Evolutionary conservation across 1,140 invertebrate species (phyloP).

Genomic region (Drosophila mayri): DNA sequence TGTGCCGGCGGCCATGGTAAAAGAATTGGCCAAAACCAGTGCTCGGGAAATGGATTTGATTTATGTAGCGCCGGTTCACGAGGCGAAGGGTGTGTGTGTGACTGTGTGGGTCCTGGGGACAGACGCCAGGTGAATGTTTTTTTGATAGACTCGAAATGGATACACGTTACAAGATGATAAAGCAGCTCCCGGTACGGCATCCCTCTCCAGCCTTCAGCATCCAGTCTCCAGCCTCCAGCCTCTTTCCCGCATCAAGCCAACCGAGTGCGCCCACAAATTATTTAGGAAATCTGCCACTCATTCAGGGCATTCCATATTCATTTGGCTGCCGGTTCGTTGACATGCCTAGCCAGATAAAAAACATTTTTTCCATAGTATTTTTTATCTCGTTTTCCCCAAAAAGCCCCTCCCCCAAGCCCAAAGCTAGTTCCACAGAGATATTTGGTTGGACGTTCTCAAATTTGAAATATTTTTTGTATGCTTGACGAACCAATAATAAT

Average conservation of each 20-base stretch:
- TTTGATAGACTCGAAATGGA: conserved; percentile 76
- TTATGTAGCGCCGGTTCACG: conserved; percentile 56
- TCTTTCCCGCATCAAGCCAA: conserved; percentile 26
- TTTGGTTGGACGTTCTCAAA: conserved; percentile 47
- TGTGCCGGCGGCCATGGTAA: conserved; percentile 38
- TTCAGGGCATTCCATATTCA: conserved; percentile 76
- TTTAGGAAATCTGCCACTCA: conserved; percentile 68
- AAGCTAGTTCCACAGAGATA: not conserved
- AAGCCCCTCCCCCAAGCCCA: not conserved
- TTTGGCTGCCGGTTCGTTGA: conserved; percentile 74
- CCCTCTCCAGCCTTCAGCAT: not conserved
- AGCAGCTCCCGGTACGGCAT: conserved; percentile 43
- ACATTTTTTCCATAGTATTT: conserved; percentile 55
- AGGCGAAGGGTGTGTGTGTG: conserved; percentile 10
- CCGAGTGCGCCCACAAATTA: conserved; percentile 70
- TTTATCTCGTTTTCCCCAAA: conserved; percentile 25
- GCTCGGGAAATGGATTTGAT: conserved; percentile 67
- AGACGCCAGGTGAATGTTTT: conserved; percentile 62
- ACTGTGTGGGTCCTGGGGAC: conserved; percentile 11
- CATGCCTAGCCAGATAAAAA: conserved; percentile 56
- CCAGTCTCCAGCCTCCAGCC: not conserved
- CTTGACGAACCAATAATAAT: conserved; percentile 80
- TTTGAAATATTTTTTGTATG: conserved; percentile 66
- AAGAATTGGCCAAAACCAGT: conserved; percentile 61
- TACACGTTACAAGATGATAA: conserved; percentile 81